These are phyloP conservation scores for Rhinoptilus africanus DNA, from an alignment of 2,113 vertebrate genomes.

Conservation along the genomic window DNA sequence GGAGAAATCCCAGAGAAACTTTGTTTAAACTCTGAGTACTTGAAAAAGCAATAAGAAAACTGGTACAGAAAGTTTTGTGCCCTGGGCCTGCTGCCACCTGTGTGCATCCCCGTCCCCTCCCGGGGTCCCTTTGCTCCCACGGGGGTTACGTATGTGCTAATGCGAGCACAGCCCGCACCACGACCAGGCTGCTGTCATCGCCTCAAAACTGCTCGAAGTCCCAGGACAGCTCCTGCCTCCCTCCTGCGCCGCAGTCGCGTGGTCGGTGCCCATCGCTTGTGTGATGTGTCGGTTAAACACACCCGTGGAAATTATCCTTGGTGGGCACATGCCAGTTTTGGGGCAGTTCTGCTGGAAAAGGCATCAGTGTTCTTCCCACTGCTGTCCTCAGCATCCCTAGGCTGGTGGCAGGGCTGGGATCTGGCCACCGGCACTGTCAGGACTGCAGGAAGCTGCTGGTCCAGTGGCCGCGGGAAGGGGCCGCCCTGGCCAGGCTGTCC, in stretches of 20 bases:
- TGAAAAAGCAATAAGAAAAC: not conserved
- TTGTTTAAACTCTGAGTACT: not conserved
- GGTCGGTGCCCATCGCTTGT: not conserved
- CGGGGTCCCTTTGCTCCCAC: fast-evolving
- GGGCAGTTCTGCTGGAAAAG: not conserved
- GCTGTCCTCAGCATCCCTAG: not conserved
- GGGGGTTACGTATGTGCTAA: fast-evolving
- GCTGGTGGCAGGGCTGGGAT: not conserved
- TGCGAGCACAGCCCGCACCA: fast-evolving
- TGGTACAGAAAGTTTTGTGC: not conserved
- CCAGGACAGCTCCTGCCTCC: not conserved
- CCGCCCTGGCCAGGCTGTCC: not conserved
- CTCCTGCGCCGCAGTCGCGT: fast-evolving
- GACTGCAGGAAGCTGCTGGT: not conserved
- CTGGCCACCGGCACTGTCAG: not conserved
- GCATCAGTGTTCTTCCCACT: not conserved
- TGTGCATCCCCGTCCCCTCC: fast-evolving
- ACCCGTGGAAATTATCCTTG: fast-evolving
- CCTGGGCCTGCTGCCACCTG: not conserved
- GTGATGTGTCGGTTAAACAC: not conserved
- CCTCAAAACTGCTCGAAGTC: not conserved
- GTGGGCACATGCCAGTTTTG: not conserved
- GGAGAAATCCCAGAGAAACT: not conserved
- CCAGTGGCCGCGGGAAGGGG: fast-evolving
- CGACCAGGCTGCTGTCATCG: not conserved